Base-by-base conservation (phyloP, 1,140 invertebrate species). In the Conus betulinus region DNA sequence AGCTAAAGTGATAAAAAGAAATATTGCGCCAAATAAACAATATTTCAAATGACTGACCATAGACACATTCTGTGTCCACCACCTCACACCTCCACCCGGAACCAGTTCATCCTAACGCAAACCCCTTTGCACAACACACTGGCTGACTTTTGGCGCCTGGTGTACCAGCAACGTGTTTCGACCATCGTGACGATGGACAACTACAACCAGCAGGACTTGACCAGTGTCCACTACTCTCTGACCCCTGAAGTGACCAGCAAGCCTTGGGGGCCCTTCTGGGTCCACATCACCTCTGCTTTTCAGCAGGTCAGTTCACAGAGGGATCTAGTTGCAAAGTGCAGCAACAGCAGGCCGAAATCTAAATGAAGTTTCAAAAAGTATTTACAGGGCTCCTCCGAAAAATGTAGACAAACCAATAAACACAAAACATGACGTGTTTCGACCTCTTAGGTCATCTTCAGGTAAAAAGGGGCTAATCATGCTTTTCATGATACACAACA, bases 61-160 rank as follows among this genome's bases (percentile, higher is more conserved):
- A 78, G 85, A 51, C 82, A 13, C n/a, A 90, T 39, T 3, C 39
- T 39, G 39, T 39, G 39, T 3, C 39, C 39, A 0, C 39, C 39
- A 39, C 39, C 39, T 4, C 57, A 60, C 57, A 60, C 57, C 8
- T 0, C 0, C 57, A 2, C 8, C 39, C 57, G 87, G 23, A 91
- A 93, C 53, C 91, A 91, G 67, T 95, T 94, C 84, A 94, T 95
- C 52, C 82, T 95, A 11, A 95, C 95, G 6, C 95, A 95, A 85
- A 94, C 93, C 5, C 95, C 95, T 6, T 89, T 95, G 4, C 89
- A 92, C 57, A 92, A 91, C 13, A 95, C 95, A 11, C 90, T 95
- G 17, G 89, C 92, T 15, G 95, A 95, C 89, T 95, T 95, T 89
- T 95, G 95, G 95, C 92, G 93, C 81, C 90, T 95, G 39, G 91